Conservation (phyloP, 2,113 vertebrate genomes). For the Psittacus erithacus region DNA sequence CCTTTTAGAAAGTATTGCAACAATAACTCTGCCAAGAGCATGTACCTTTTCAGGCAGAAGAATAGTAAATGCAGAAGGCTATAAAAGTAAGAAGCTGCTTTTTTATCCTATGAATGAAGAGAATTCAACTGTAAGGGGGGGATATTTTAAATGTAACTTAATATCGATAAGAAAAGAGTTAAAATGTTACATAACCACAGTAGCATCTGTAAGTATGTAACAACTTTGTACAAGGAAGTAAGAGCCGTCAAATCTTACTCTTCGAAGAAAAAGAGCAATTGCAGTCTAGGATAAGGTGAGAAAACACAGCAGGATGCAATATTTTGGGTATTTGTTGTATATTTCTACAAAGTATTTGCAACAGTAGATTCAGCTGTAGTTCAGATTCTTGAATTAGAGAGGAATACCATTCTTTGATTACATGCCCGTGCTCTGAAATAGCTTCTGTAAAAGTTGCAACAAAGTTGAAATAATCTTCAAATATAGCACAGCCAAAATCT, state of each 20-base stretch:
- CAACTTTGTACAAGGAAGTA: neutral
- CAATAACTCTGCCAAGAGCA: neutral
- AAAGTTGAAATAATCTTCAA: neutral
- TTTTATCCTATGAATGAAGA: neutral
- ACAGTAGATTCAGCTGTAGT: neutral
- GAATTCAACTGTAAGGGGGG: neutral
- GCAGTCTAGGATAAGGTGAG: neutral
- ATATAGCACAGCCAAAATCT: neutral
- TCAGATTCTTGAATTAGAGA: neutral
- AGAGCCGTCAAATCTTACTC: neutral
- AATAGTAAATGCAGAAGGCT: neutral
- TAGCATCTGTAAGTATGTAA: neutral
- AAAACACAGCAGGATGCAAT: neutral
- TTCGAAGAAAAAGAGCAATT: neutral
- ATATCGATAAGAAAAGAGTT: neutral
- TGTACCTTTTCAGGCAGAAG: neutral
- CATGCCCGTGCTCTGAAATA: neutral
- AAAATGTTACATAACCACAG: neutral
- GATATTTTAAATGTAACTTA: neutral
- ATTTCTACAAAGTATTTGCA: neutral
- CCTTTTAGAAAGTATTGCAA: neutral
- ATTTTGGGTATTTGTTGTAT: neutral
- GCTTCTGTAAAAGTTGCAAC: neutral
- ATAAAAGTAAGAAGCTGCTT: neutral
- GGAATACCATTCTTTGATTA: neutral